A percentile compares a stretch with the other conserved stretches of the same genome.
Evolutionary conservation across 2,888 invertebrate genomes (phyloP).

Genomic region (Apamea anceps): DNA sequence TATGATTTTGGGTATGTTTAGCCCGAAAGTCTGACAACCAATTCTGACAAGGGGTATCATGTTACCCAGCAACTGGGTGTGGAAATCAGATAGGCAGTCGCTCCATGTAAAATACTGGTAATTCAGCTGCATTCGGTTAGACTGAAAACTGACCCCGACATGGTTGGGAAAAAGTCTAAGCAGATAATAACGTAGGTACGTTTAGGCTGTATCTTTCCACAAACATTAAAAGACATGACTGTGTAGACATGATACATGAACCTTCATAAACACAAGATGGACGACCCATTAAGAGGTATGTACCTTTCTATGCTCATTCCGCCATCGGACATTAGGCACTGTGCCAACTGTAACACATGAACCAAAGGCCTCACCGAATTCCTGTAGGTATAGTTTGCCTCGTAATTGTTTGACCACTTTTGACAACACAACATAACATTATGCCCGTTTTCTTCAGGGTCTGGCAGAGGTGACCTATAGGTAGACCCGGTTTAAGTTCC

Average conservation of each 20-base stretch:
- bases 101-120: neutral
- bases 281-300: conserved; percentile 31
- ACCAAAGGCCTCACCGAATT: conserved; percentile 16
- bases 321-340: conserved; percentile 50
- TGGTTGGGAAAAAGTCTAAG: no score
- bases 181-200: neutral
- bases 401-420: neutral
- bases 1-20: neutral
- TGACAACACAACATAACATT: neutral
- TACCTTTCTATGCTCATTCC: conserved; percentile 32
- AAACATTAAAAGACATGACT: conserved; percentile 15
- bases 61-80: neutral
- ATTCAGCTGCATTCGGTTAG: neutral
- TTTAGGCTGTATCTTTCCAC: neutral
- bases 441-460: neutral
- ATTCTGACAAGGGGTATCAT: neutral
- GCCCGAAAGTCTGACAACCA: neutral
- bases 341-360: conserved; percentile 54
- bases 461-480: no score
- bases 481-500: no score
- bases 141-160: neutral
- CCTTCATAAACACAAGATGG: conserved; percentile 22
- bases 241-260: conserved; percentile 5
- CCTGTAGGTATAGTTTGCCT: neutral
- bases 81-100: neutral